Base-by-base conservation (phyloP, 1,140 invertebrate genomes). In the Drosophila subpulchrella region DNA sequence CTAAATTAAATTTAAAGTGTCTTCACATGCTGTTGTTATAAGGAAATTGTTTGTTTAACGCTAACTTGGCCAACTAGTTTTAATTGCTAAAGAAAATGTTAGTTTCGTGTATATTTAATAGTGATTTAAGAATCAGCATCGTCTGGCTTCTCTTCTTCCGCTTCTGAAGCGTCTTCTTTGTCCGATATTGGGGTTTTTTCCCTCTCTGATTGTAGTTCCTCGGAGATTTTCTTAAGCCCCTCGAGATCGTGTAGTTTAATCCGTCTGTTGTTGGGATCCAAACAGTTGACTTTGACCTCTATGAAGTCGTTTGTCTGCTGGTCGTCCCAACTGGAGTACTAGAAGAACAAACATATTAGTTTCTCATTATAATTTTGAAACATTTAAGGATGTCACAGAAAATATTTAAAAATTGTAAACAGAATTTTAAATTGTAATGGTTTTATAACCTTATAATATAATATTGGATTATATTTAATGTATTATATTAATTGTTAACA, bases 281-380 rank as follows among this genome's bases (percentile, higher is more conserved):
- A 46, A 30, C 83, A 90, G 50, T 82, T 92, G 6, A 81, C 91
- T 47, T 88, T 90, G 8, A 92, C 68, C 12, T 74, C 72, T 32
- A 90, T 56, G 42, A 91, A 92, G 53, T 92, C 91, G 17, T 51
- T 61, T 13, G 78, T 59, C 6, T 91, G 76, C 60, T 91, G 77
- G 11, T 92, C 91, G 81, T 92, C 91, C 76, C 91, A 92, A 53
- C 90, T 91, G 60, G 91, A 92, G 32, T 92, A 92, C 91, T 92
- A 20, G 1, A 53, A n/a, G 3, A 6, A 48, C 63, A 20, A 0
- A 10, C n/a, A n/a, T 20, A 17, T 44, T 44, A 7, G 4, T 4
- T 4, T n/a, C 2, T n/a, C 0, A 13, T n/a, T 39, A 38, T 13
- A 38, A 5, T 13, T 27, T 27, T 27, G 27, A 27, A 27, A 27